Base-by-base conservation (phyloP, 2,888 invertebrate species). In the Drosophila tripunctata region DNA sequence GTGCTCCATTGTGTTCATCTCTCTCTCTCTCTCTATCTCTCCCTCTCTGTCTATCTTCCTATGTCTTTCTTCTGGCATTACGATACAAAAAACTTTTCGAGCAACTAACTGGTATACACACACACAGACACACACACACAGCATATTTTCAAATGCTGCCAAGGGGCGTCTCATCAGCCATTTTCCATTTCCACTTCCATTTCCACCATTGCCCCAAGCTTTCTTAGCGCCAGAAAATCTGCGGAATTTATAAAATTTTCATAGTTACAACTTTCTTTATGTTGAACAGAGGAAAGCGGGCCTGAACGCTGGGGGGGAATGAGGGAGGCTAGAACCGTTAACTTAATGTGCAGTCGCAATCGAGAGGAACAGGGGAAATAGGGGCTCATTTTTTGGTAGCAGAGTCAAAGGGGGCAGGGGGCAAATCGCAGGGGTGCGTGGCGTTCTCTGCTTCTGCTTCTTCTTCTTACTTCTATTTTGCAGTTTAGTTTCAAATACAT, bases 191-290 rank as follows among this genome's bases (percentile, higher is more conserved):
- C 57, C 56, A 51, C 68, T 45, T 56, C 62, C 64, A 47, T 56
- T 60, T 63, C 54, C 47, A 40, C 54, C 47, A 40, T 56, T 52
- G 66, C 82, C 68, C 56, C 27, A 21, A 74, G 75, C 75, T 62
- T 68, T 75, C 86, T 83, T 87, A 80, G 87, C 78, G 75, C 76
- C 87, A 78, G 72, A 84, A 87, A 85, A 83, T 86, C 88, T 88
- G 75, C 68, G 84, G 84, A 87, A 87, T 87, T 87, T 87, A 87
- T 88, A 88, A 87, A 88, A 88, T 87, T 88, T 87, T 88, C 88
- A 87, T 87, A 88, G 88, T 87, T 86, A 86, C 87, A 87, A 85
- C 87, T 85, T 85, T 88, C 87, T 84, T 87, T 87, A 77, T 75
- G 77, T 70, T 75, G 56, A 47, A 27, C 4, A 22, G 54, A 7